A percentile compares a stretch with the other conserved stretches of the same genome.
Evolutionary conservation across 2,797 vertebrate species (phyloP).

Genomic region (Morelia viridis): DNA sequence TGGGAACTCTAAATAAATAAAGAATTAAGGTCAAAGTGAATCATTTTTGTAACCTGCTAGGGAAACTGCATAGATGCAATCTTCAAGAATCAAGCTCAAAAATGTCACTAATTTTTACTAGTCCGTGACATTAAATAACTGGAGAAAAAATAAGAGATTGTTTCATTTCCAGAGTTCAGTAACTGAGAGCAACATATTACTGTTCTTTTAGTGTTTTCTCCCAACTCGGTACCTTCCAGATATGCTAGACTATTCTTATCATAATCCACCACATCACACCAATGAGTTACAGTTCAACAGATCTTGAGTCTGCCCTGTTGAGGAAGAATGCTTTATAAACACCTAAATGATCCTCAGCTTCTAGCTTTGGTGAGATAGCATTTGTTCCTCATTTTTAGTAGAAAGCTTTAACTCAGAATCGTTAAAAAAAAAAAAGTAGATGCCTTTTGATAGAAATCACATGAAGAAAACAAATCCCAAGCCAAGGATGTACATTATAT

Average conservation of each 20-base stretch:
- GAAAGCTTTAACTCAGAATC: slow-evolving; percentile 26
- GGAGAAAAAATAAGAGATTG: background rate
- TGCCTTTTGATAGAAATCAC: background rate
- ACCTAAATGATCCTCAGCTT: slow-evolving; percentile 7
- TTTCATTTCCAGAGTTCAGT: background rate
- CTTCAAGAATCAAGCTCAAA: background rate
- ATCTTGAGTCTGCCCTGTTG: background rate
- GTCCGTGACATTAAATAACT: background rate
- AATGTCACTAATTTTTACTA: background rate
- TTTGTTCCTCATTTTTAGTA: slow-evolving; percentile 18
- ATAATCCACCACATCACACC: background rate
- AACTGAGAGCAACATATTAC: background rate
- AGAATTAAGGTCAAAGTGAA: background rate
- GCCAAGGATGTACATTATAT: background rate
- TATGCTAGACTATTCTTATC: background rate
- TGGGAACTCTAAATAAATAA: background rate
- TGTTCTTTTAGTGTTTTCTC: slow-evolving; percentile 3
- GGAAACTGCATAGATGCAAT: background rate
- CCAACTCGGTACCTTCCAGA: background rate
- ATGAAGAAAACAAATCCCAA: slow-evolving; percentile 42
- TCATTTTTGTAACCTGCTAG: background rate
- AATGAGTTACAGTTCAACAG: background rate
- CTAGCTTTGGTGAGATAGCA: slow-evolving; percentile 13
- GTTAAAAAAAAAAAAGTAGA: background rate
- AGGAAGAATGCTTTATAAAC: background rate